Conservation (phyloP, 2,888 invertebrate genomes). For the Euclidia mi region DNA sequence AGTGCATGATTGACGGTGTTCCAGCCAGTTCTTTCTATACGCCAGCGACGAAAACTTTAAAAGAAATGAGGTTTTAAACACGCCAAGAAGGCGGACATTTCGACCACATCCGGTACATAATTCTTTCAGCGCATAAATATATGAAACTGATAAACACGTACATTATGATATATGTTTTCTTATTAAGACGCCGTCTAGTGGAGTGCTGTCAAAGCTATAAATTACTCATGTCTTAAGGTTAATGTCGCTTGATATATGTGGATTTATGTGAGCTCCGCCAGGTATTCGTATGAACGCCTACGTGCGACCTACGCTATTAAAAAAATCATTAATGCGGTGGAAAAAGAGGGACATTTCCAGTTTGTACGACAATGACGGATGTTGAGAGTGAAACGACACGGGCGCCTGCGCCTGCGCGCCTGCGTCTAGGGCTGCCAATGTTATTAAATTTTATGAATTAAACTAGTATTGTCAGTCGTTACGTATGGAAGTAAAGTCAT, state of each 20-base stretch:
- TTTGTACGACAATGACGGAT: constrained; percentile 69
- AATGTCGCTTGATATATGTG: constrained; percentile 53
- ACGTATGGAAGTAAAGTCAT: too few species aligned
- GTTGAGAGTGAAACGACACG: constrained; percentile 66
- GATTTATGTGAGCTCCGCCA: constrained; percentile 27
- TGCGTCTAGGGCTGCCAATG: constrained; percentile 56
- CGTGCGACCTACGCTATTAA: constrained; percentile 35
- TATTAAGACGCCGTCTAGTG: constrained; percentile 48
- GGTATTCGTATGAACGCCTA: constrained; percentile 52
- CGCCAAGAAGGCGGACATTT: constrained; percentile 46
- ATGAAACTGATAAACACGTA: constrained; percentile 39
- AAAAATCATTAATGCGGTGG: constrained; percentile 42
- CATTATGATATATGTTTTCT: constrained; percentile 48
- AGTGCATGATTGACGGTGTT: constrained; percentile 2
- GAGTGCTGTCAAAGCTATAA: constrained; percentile 47
- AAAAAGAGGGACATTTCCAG: constrained; percentile 51
- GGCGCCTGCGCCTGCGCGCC: constrained; percentile 49
- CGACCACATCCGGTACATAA: constrained; percentile 47
- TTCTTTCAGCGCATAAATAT: constrained; percentile 47
- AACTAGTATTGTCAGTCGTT: too few species aligned
- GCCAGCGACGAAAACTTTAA: not conserved
- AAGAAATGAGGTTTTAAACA: constrained; percentile 18
- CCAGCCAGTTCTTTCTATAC: not conserved
- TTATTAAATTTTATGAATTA: too few species aligned
- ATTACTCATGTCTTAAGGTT: constrained; percentile 54